Percentiles rank a stretch among this genome's conserved stretches.
These are phyloP conservation scores for Numenius arquata DNA, from an alignment of 2,113 vertebrate genomes.

Conservation along the genomic window DNA sequence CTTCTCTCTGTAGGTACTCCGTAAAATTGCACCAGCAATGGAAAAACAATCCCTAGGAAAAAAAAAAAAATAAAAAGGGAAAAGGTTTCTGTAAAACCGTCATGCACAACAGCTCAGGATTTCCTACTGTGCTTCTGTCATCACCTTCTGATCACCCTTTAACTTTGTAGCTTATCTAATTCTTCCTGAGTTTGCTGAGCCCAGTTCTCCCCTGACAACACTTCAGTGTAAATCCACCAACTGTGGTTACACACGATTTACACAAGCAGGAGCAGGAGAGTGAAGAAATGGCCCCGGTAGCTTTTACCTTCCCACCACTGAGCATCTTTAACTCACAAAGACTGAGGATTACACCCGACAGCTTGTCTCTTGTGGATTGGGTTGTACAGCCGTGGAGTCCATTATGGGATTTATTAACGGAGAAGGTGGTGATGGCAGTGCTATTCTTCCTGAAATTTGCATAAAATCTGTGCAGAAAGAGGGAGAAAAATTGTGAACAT, in stretches of 20 bases:
- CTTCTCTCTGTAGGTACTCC: background rate
- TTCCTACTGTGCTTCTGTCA: background rate
- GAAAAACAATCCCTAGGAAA: background rate
- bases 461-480: conserved; percentile 54
- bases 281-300: background rate
- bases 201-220: background rate
- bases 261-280: background rate
- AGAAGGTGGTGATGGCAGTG: background rate
- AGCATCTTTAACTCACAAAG: background rate
- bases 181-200: background rate
- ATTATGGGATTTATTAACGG: conserved; percentile 15
- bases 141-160: conserved; percentile 14
- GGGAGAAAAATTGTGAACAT: conserved; percentile 60
- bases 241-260: background rate
- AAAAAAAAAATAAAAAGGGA: background rate
- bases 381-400: background rate
- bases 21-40: background rate
- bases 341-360: background rate
- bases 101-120: background rate
- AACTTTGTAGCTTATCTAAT: conserved; percentile 13
- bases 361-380: background rate
- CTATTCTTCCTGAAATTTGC: conserved; percentile 29
- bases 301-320: background rate
- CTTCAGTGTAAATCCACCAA: background rate
- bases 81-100: background rate